Percentiles rank a stretch among this genome's conserved stretches.
These are phyloP conservation scores for Cantharis nigra DNA, from an alignment of 2,888 invertebrate genomes.

Conservation along the genomic window DNA sequence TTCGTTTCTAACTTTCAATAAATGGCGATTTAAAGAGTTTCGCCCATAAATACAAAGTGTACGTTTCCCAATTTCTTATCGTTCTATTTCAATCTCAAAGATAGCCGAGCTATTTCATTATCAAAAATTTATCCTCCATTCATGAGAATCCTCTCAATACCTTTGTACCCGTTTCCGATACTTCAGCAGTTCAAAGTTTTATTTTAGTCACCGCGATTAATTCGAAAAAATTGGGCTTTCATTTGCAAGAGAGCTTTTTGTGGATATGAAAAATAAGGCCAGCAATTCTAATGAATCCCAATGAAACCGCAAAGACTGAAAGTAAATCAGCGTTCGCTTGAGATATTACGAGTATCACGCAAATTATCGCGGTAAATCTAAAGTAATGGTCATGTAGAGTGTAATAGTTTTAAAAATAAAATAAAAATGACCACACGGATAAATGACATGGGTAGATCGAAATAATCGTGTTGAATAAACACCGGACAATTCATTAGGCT, in stretches of 20 bases:
- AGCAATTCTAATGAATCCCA: neutral
- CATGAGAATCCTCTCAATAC: neutral
- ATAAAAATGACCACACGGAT: neutral
- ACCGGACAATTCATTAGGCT: constrained; percentile 21
- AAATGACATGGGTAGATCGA: neutral
- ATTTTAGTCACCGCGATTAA: neutral
- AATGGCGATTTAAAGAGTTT: neutral
- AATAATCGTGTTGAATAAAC: constrained; percentile 4
- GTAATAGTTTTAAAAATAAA: neutral
- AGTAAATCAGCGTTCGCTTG: neutral
- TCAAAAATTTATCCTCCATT: neutral
- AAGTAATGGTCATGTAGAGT: neutral
- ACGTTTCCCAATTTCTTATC: neutral
- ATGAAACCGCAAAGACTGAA: neutral
- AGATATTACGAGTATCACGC: neutral
- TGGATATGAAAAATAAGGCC: neutral
- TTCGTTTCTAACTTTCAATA: neutral
- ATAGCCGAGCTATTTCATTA: neutral
- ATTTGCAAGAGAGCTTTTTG: neutral
- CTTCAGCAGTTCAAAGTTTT: neutral
- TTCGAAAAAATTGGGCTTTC: neutral
- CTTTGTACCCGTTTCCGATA: neutral
- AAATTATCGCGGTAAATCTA: neutral
- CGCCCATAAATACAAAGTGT: neutral
- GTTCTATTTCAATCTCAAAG: neutral